A percentile compares a stretch with the other conserved stretches of the same genome.
phyloP scores from a whole-genome alignment of 2,113 vertebrate genomes.

The Pomatostomus ruficeps region DNA sequence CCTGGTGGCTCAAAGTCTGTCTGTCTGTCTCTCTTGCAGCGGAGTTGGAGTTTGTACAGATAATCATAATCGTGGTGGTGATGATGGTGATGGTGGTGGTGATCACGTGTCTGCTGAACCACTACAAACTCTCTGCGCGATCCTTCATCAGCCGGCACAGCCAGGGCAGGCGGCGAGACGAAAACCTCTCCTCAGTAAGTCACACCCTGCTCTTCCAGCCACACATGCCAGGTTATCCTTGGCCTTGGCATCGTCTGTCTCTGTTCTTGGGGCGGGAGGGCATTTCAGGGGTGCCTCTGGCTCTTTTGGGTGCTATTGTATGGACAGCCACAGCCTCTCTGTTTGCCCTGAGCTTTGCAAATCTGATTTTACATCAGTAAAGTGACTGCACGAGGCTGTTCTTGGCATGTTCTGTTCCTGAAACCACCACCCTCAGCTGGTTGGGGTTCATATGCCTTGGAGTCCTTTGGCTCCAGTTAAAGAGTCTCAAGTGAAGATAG shows the following conservation, averaged over 20 bases:
- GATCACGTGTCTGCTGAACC: slow-evolving; percentile 93
- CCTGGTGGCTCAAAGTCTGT: neutral
- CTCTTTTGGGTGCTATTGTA: neutral
- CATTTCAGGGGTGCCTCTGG: neutral
- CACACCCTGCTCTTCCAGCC: neutral
- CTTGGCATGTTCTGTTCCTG: neutral
- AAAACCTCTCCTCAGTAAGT: slow-evolving; percentile 87
- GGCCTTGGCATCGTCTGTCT: neutral
- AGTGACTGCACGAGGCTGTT: neutral
- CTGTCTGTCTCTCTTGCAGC: slow-evolving; percentile 71
- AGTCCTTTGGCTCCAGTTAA: neutral
- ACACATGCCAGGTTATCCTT: rapidly evolving
- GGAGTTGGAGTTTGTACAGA: slow-evolving; percentile 97
- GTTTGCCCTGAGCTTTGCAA: neutral
- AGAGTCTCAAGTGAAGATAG: neutral
- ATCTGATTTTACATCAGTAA: neutral
- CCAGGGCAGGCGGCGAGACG: slow-evolving; percentile 79
- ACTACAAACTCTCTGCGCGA: slow-evolving; percentile 90
- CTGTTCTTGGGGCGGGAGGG: neutral
- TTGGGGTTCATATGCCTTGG: neutral
- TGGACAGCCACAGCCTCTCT: neutral
- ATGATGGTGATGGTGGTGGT: slow-evolving; percentile 98
- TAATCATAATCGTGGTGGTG: slow-evolving; percentile 93
- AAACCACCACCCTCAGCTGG: neutral
- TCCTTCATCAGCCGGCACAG: slow-evolving; percentile 88